These are phyloP conservation scores for Neodiprion fabricii DNA, from an alignment of 1,140 invertebrate genomes.

Conservation along the genomic window DNA sequence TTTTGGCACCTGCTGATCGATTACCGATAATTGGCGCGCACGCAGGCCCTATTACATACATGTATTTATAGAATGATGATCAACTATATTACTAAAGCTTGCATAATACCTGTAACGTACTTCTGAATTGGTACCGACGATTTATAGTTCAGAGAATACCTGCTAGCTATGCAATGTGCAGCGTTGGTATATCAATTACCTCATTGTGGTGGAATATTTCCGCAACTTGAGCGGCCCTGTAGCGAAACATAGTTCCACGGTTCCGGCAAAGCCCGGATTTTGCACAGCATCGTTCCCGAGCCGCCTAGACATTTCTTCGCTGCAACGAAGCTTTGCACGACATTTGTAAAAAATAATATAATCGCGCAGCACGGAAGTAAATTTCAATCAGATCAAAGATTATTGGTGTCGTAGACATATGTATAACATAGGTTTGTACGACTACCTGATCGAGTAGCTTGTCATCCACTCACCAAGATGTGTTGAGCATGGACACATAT, in stretches of 20 bases:
- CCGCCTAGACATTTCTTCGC: slow-evolving; percentile 69
- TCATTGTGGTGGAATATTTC: slow-evolving; percentile 67
- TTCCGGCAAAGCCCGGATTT: slow-evolving; percentile 77
- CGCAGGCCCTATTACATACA: no score
- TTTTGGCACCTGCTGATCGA: no score
- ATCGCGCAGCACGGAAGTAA: neutral
- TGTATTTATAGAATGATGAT: no score
- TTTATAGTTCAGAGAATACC: no score
- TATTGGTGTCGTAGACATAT: neutral
- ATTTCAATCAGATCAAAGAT: neutral
- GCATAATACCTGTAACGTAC: no score
- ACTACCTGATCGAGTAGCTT: no score
- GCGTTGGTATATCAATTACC: slow-evolving; percentile 36
- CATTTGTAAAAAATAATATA: neutral
- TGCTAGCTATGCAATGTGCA: no score
- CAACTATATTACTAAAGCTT: no score
- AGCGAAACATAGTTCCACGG: slow-evolving; percentile 78
- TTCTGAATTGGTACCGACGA: no score
- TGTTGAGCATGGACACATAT: slow-evolving; percentile 79
- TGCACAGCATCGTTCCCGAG: slow-evolving; percentile 53
- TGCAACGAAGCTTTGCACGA: slow-evolving; percentile 68
- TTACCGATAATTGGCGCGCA: no score
- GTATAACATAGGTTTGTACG: neutral
- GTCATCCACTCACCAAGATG: slow-evolving; percentile 66
- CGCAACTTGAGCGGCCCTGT: slow-evolving; percentile 71